These are phyloP conservation scores for Drosophila yooni DNA, from an alignment of 2,888 invertebrate genomes.

Conservation along the genomic window DNA sequence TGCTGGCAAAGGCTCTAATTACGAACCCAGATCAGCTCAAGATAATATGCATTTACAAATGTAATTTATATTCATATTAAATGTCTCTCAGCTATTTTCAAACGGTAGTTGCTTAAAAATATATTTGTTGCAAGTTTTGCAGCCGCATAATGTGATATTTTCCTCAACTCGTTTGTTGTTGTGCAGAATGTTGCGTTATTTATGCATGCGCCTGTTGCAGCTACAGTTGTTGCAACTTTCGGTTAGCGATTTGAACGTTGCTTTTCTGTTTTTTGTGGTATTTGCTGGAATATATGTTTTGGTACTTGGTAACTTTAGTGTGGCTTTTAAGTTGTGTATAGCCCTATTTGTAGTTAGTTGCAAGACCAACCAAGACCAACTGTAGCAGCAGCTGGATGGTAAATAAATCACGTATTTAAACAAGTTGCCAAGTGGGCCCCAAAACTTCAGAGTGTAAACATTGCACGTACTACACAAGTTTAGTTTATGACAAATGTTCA, in stretches of 20 bases:
- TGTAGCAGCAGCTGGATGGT: slow-evolving; percentile 62
- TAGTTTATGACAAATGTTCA: slow-evolving; percentile 78
- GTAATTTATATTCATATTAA: not conserved
- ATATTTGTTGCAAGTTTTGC: slow-evolving; percentile 56
- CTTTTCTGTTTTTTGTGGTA: not conserved
- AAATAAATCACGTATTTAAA: slow-evolving; percentile 81
- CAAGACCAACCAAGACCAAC: not conserved
- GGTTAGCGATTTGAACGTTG: slow-evolving; percentile 36
- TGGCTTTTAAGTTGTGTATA: slow-evolving; percentile 43
- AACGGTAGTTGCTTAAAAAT: slow-evolving; percentile 35
- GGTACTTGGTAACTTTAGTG: slow-evolving; percentile 59
- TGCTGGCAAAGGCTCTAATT: not conserved
- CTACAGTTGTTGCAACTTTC: slow-evolving; percentile 62
- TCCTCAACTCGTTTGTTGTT: slow-evolving; percentile 49
- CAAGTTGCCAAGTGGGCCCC: slow-evolving; percentile 68
- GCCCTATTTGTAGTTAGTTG: slow-evolving; percentile 42
- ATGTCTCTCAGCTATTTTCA: not conserved
- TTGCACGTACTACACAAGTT: slow-evolving; percentile 74
- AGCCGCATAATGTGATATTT: slow-evolving; percentile 75
- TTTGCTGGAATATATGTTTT: slow-evolving; percentile 8
- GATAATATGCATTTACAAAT: not conserved
- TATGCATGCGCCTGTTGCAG: slow-evolving; percentile 76
- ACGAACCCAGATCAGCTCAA: not conserved
- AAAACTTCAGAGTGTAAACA: slow-evolving; percentile 69
- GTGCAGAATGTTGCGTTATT: slow-evolving; percentile 69